A percentile compares a stretch with the other conserved stretches of the same genome.
These are phyloP conservation scores for Ormia ochracea DNA, from an alignment of 2,888 invertebrate genomes.

Conservation along the genomic window DNA sequence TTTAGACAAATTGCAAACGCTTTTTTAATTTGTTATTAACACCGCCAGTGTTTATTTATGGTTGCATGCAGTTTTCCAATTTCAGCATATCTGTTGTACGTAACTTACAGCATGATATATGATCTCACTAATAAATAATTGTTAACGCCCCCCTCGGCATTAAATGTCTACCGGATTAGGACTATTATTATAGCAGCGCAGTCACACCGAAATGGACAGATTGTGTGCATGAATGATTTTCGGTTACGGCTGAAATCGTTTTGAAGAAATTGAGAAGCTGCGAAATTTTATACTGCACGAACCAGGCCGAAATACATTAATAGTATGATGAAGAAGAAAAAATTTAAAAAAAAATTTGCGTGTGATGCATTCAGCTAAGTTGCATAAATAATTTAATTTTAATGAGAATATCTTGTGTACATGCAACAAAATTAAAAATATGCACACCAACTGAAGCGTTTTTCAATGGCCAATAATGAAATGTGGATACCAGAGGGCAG, in stretches of 20 bases:
- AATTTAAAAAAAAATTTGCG: slow-evolving; percentile 6
- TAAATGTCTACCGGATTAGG: neutral
- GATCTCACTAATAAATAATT: slow-evolving; percentile 49
- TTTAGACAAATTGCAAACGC: slow-evolving; percentile 31
- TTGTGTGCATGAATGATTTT: slow-evolving; percentile 47
- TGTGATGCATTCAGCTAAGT: slow-evolving; percentile 33
- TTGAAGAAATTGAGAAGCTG: slow-evolving; percentile 32
- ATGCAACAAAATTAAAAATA: neutral
- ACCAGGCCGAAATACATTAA: slow-evolving; percentile 2
- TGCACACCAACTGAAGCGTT: neutral
- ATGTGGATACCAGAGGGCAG: too few relatives aligned
- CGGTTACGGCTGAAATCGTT: slow-evolving; percentile 50
- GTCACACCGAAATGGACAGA: slow-evolving; percentile 23
- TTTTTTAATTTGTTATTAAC: slow-evolving; percentile 10
- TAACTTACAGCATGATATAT: slow-evolving; percentile 53
- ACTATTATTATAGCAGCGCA: too few relatives aligned
- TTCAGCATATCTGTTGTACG: slow-evolving; percentile 49
- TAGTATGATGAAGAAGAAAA: neutral
- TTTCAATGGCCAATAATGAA: neutral
- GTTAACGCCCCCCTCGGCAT: slow-evolving; percentile 47
- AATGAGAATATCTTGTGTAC: neutral
- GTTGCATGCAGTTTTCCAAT: slow-evolving; percentile 43
- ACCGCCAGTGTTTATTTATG: slow-evolving; percentile 27
- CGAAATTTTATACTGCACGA: slow-evolving; percentile 31
- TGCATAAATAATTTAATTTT: neutral